Percentiles rank a stretch among this genome's conserved stretches.
These are phyloP conservation scores for Oconnorella tubifera DNA, from an alignment of 2,888 invertebrate genomes.

Conservation along the genomic window DNA sequence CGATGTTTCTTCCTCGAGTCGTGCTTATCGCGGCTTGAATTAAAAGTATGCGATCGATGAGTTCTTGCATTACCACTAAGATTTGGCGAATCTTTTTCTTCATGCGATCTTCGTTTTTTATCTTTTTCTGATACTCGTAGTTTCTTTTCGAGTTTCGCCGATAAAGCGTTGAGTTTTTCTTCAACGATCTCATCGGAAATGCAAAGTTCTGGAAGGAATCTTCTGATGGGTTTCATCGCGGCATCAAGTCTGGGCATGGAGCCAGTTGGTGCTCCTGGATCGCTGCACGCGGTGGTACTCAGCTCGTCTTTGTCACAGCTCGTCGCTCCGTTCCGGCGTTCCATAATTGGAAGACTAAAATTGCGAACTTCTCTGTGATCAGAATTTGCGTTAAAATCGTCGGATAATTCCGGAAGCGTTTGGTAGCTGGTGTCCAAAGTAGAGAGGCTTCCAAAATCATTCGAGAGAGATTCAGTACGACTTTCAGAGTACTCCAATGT, in stretches of 20 bases:
- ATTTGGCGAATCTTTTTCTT: neutral
- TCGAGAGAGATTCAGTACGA: too few species aligned
- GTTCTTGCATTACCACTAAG: too few species aligned
- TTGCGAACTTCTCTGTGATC: too few species aligned
- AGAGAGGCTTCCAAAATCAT: too few species aligned
- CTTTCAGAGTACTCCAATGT: too few species aligned
- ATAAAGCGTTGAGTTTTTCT: constrained; percentile 8
- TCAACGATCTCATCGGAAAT: constrained; percentile 11
- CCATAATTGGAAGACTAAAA: too few species aligned
- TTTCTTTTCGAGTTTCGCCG: constrained; percentile 6
- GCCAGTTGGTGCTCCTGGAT: neutral
- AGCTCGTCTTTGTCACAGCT: neutral
- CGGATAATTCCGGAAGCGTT: too few species aligned
- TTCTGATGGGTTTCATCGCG: neutral
- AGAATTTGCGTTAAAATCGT: too few species aligned
- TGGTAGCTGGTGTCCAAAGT: too few species aligned
- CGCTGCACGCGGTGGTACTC: neutral
- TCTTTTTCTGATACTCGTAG: neutral
- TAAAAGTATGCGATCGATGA: too few species aligned
- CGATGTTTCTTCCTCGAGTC: neutral
- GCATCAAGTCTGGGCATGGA: neutral
- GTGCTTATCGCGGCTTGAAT: too few species aligned
- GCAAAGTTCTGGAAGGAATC: constrained; percentile 14
- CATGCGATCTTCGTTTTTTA: neutral
- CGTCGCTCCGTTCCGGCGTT: too few species aligned